Evolutionary conservation across 2,888 invertebrate genomes (phyloP), one percentile per base, ranked within the genome.

Genomic region (Xylophagus ater): DNA sequence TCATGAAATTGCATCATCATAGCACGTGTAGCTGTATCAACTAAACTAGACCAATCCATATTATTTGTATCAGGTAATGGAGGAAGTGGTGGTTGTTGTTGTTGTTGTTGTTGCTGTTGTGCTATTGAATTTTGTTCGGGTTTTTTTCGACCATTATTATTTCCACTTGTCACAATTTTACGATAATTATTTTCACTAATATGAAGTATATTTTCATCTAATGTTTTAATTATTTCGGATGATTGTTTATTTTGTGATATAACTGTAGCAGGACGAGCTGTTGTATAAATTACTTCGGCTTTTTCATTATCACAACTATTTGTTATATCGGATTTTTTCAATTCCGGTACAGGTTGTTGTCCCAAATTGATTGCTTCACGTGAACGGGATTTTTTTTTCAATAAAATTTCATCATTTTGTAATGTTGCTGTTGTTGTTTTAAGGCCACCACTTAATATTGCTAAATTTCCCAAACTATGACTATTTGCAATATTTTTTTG

Each of bases 11-110:
- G 51, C 23, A 47, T 24, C 29, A 78, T 65, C 68, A 81, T 77
- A 14, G 80, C 83, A 43, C 79, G 68, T 0, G 82, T 82, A 20
- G 85, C 85, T 2, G 84, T 82, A 54, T 83, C 81, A 3, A 86
- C 84, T 15, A 86, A 68, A 53, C 79, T 76, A 9, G 80, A 75
- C 87, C 87, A 86, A 59, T 86, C 84, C 51, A 82, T 71, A 30
- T 79, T 77, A 24, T 75, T 71, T 4, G 79, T 73, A 55, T 82
- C 76, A 0, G 81, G 78, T 36, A 78, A 59, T 12, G 49, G 30
- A 2, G 76, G 74, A 37, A 80, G 64, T 32, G 66, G 60, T 31
- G 62, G 62, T 2, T 63, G 55, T 29, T 59, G 56, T n/a, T n/a
- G n/a, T n/a, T n/a, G n/a, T n/a, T n/a, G n/a, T n/a, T n/a, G n/a